These are phyloP conservation scores for Oceanodroma leucorhoa DNA, from an alignment of 2,797 vertebrate species.

Conservation along the genomic window DNA sequence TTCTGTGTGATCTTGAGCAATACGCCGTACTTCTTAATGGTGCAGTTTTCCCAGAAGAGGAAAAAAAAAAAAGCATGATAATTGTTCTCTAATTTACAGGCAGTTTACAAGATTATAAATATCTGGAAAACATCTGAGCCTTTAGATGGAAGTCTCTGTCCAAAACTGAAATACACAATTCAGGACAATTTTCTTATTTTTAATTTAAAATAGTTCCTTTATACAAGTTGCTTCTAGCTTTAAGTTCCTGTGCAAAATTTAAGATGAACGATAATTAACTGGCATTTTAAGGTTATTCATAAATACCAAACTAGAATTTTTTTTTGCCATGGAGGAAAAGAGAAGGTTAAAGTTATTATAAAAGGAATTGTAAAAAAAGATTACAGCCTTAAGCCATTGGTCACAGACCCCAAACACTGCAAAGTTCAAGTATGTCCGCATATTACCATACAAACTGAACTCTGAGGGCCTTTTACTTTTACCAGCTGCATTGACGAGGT, in stretches of 20 bases:
- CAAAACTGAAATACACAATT: neutral
- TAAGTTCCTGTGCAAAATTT: neutral
- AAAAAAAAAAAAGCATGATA: neutral
- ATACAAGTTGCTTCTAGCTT: neutral
- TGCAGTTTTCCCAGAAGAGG: neutral
- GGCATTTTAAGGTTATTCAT: constrained; percentile 24
- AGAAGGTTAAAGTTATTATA: neutral
- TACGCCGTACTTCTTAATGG: neutral
- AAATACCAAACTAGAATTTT: constrained; percentile 8
- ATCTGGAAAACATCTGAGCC: neutral
- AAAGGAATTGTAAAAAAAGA: neutral
- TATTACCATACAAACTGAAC: neutral
- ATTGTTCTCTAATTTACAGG: neutral
- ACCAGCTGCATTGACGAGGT: neutral
- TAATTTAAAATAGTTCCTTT: neutral
- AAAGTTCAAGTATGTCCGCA: neutral
- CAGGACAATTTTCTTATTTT: neutral
- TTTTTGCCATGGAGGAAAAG: neutral
- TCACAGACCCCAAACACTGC: neutral
- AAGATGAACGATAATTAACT: constrained; percentile 2
- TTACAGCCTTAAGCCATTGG: neutral
- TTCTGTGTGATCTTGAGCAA: neutral
- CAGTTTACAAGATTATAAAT: neutral
- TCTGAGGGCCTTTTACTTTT: neutral
- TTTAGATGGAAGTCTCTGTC: neutral